Conservation (phyloP, 2,797 vertebrate species). For the Lemur catta region DNA sequence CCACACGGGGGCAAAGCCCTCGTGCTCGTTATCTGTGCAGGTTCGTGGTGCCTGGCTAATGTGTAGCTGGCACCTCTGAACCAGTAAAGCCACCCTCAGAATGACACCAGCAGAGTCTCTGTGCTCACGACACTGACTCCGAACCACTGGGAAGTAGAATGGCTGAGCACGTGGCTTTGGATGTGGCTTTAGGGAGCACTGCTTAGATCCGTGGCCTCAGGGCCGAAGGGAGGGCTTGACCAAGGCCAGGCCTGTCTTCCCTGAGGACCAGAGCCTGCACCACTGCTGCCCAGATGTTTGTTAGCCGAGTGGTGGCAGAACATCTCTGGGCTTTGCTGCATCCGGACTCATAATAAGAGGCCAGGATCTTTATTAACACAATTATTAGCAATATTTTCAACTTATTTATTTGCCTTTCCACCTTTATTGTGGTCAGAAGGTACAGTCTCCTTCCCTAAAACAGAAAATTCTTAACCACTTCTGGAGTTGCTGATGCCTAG, state of each 20-base stretch:
- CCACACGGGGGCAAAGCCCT: rapidly evolving
- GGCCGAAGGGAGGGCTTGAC: neutral
- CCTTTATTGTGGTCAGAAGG: neutral
- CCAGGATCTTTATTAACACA: neutral
- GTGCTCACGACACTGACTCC: neutral
- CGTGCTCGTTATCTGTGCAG: neutral
- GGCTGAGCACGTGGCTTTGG: neutral
- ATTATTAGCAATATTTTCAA: neutral
- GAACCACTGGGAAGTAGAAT: neutral
- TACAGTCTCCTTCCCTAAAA: neutral
- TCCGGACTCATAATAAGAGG: neutral
- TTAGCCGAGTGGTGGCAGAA: neutral
- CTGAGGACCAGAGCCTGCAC: neutral
- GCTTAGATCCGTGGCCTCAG: neutral
- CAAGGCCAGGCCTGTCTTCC: neutral
- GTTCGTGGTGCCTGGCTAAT: neutral
- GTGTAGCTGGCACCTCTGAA: neutral
- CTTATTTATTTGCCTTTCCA: neutral
- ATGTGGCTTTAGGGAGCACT: neutral
- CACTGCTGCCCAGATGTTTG: neutral
- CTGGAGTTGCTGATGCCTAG: neutral
- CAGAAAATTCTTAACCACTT: neutral
- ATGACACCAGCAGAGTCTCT: neutral
- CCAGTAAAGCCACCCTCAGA: neutral
- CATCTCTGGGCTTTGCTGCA: neutral